phyloP scores from a whole-genome alignment of 2,113 vertebrate genomes.

The Cottus gobio region DNA sequence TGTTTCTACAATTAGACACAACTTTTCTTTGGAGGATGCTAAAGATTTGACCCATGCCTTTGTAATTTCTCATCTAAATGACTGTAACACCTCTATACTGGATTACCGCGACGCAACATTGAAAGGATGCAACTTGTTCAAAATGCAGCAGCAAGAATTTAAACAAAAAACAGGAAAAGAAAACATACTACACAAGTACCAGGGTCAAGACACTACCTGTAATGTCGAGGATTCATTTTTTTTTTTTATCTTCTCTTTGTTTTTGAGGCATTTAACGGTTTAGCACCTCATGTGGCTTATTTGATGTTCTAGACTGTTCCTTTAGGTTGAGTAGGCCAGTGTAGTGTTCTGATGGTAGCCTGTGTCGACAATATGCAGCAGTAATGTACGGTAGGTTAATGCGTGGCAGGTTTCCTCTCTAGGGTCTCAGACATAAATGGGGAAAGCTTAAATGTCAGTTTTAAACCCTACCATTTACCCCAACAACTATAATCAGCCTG shows the following conservation, averaged over 20 bases:
- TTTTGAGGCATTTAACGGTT: not conserved
- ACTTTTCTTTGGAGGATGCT: too few relatives aligned
- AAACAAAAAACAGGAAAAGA: too few relatives aligned
- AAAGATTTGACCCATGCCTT: too few relatives aligned
- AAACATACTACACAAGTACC: too few relatives aligned
- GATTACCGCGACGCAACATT: not conserved
- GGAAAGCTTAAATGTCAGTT: constrained; percentile 31
- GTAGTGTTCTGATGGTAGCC: too few relatives aligned
- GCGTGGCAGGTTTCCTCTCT: not conserved
- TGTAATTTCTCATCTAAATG: too few relatives aligned
- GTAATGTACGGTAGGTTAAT: not conserved
- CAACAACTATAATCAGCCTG: constrained; percentile 42
- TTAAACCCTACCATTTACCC: constrained; percentile 45
- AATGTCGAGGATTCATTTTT: too few relatives aligned
- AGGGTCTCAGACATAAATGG: not conserved
- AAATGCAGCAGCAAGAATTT: not conserved
- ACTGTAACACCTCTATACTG: too few relatives aligned
- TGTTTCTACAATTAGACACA: too few relatives aligned
- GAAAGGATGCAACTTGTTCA: not conserved
- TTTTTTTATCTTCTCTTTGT: too few relatives aligned
- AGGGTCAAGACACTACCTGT: too few relatives aligned
- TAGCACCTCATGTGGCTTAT: not conserved
- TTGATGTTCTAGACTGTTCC: not conserved
- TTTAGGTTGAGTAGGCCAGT: not conserved
- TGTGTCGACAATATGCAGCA: not conserved